A percentile compares a stretch with the other conserved stretches of the same genome.
Conservation (phyloP, 2,113 vertebrate genomes). For the Corythoichthys haematopterus region DNA sequence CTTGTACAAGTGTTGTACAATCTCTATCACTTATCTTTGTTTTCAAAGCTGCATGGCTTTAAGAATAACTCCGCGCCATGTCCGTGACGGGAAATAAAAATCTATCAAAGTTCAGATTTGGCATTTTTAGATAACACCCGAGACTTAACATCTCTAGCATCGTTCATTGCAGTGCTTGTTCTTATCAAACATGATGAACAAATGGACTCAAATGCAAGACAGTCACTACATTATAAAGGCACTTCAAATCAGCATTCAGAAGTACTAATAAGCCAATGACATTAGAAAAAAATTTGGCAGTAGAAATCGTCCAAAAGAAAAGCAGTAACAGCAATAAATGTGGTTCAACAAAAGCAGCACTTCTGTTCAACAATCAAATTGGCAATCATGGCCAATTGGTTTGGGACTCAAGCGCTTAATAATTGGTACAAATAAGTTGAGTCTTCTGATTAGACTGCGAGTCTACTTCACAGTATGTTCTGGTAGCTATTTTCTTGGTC, state of each 20-base stretch:
- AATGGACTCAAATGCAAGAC: background rate
- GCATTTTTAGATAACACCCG: background rate
- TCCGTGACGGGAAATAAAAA: background rate
- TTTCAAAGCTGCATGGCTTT: background rate
- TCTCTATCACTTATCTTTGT: background rate
- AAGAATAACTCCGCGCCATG: background rate
- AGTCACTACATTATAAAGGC: background rate
- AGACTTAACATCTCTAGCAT: background rate
- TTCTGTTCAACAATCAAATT: background rate
- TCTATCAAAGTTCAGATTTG: background rate
- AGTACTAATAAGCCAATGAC: too few relatives aligned
- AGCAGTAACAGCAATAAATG: background rate
- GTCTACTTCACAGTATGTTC: background rate
- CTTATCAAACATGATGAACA: background rate
- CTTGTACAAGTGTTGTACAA: too few relatives aligned
- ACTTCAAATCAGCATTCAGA: background rate
- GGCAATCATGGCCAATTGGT: background rate
- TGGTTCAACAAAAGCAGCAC: background rate
- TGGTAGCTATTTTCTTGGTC: background rate
- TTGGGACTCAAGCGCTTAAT: background rate
- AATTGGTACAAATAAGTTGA: background rate
- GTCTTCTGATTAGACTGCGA: background rate
- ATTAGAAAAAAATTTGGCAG: too few relatives aligned
- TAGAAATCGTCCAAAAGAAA: background rate
- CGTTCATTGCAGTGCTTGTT: background rate